phyloP scores from a whole-genome alignment of 1,140 invertebrate genomes.

The Planococcus citri region DNA sequence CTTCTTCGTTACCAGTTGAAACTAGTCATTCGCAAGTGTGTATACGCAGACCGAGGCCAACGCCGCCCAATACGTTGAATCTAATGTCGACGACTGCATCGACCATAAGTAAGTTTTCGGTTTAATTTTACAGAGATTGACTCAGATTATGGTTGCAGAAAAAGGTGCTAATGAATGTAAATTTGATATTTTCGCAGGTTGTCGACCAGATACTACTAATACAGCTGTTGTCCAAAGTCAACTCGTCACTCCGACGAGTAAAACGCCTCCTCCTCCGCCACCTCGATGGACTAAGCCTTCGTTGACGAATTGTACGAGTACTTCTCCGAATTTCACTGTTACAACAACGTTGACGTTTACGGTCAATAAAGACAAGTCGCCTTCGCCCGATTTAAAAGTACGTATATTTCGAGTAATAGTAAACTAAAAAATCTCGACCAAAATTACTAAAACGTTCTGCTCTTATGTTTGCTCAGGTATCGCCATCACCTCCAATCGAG shows the following conservation, averaged over 20 bases:
- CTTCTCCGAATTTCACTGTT: slow-evolving; percentile 53
- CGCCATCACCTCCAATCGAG: neutral
- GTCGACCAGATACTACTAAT: neutral
- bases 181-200: neutral
- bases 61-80: slow-evolving; percentile 68
- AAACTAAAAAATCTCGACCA: neutral
- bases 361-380: slow-evolving; percentile 43
- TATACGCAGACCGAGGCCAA: slow-evolving; percentile 44
- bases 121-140: too few relatives aligned
- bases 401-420: slow-evolving; percentile 11
- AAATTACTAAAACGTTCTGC: too few relatives aligned
- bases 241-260: slow-evolving; percentile 27
- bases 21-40: slow-evolving; percentile 10
- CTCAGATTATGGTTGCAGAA: neutral
- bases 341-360: slow-evolving; percentile 71
- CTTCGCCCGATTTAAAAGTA: slow-evolving; percentile 25
- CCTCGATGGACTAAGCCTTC: slow-evolving; percentile 44
- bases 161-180: neutral
- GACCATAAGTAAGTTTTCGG: slow-evolving; percentile 14
- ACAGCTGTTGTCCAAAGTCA: neutral
- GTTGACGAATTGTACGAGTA: slow-evolving; percentile 29
- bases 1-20: slow-evolving; percentile 21
- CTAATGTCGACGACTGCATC: slow-evolving; percentile 34
- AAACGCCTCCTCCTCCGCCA: slow-evolving; percentile 50
- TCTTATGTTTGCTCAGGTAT: neutral